These are phyloP conservation scores for Chinchilla lanigera DNA, from an alignment of 2,113 vertebrate species.

Conservation along the genomic window DNA sequence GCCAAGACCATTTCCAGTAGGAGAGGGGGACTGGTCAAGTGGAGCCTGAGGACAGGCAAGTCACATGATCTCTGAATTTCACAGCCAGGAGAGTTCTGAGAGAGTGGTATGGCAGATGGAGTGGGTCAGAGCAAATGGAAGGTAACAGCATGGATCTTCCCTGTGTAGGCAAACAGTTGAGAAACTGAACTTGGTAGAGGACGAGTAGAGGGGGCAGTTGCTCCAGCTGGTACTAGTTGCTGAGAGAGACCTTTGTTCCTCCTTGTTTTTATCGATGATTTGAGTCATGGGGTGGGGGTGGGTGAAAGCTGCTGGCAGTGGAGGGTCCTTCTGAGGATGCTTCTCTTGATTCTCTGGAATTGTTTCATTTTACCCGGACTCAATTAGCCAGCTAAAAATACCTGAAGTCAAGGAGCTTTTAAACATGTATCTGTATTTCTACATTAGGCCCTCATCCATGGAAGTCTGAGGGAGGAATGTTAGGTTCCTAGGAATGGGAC, in stretches of 20 bases:
- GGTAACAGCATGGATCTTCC: neutral
- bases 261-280: neutral
- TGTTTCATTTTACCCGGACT: neutral
- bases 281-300: accelerated
- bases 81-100: neutral
- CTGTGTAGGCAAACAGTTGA: accelerated
- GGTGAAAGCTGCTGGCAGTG: too few species aligned
- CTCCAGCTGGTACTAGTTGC: neutral
- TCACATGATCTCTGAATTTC: neutral
- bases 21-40: neutral
- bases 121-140: neutral
- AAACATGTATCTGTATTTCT: neutral
- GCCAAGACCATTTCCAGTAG: neutral
- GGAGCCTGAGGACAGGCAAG: neutral
- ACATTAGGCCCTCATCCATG: neutral
- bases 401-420: neutral
- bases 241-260: accelerated
- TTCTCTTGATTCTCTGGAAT: accelerated
- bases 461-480: neutral
- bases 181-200: neutral
- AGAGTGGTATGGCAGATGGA: neutral
- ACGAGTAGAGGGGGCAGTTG: too few species aligned
- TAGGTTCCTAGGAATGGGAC: accelerated
- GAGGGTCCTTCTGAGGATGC: neutral
- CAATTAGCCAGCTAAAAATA: neutral